phyloP scores from a whole-genome alignment of 2,888 invertebrate species.

The Leptinotarsa juncta region DNA sequence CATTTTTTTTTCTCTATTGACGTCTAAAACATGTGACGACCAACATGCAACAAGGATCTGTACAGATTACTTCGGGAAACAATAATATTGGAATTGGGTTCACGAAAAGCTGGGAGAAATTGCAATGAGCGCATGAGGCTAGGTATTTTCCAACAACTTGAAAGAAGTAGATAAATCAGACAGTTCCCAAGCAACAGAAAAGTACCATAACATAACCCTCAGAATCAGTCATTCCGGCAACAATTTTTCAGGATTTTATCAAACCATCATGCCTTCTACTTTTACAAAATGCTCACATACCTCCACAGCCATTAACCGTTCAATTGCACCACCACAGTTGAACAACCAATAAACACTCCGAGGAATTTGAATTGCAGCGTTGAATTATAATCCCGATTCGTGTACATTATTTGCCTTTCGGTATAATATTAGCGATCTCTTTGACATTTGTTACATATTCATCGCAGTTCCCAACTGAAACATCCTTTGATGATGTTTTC shows the following conservation, averaged over 20 bases:
- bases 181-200: too few relatives aligned
- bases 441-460: slow-evolving; percentile 24
- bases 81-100: too few relatives aligned
- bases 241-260: too few relatives aligned
- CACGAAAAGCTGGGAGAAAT: too few relatives aligned
- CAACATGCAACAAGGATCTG: too few relatives aligned
- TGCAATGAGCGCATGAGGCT: too few relatives aligned
- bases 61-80: too few relatives aligned
- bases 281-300: background rate
- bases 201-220: too few relatives aligned
- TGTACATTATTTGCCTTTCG: slow-evolving; percentile 3
- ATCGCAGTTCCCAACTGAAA: slow-evolving; percentile 26
- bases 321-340: slow-evolving; percentile 4
- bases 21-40: too few relatives aligned
- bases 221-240: too few relatives aligned
- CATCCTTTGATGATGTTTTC: slow-evolving; percentile 41
- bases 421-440: slow-evolving; percentile 19
- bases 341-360: slow-evolving; percentile 3
- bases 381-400: slow-evolving; percentile 5
- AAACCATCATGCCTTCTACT: background rate
- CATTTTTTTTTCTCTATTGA: too few relatives aligned
- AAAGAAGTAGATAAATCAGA: background rate
- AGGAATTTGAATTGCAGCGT: background rate
- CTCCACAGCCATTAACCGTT: background rate
- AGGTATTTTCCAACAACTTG: too few relatives aligned